Conservation (phyloP, 2,113 vertebrate species). For the Pachycephala philippinensis region DNA sequence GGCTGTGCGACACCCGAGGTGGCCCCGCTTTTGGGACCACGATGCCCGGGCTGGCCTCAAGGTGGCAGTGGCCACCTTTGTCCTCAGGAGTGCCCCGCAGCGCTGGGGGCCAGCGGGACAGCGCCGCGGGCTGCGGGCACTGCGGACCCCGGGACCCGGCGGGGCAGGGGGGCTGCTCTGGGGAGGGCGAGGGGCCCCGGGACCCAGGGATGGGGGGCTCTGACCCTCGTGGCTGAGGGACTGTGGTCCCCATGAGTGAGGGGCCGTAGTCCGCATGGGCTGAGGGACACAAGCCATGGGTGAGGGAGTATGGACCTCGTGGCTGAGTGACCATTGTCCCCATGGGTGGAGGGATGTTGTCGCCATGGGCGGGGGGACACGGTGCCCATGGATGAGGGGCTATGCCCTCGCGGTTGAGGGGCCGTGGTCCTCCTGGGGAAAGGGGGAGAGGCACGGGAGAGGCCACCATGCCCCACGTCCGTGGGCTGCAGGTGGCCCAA, state of each 20-base stretch:
- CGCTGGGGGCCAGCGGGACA: neutral
- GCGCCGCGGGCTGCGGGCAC: neutral
- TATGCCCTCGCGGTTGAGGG: rapidly evolving
- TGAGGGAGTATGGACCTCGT: neutral
- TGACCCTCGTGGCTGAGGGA: rapidly evolving
- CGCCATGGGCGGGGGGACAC: rapidly evolving
- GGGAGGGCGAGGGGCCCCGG: neutral
- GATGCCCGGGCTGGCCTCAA: slow-evolving; percentile 34
- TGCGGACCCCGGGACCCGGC: rapidly evolving
- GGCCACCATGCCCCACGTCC: rapidly evolving
- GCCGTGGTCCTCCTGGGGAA: neutral
- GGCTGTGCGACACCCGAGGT: neutral
- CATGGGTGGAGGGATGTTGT: rapidly evolving
- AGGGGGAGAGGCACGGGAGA: neutral
- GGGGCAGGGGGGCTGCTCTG: neutral
- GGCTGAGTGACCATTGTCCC: neutral
- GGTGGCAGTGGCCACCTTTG: slow-evolving; percentile 50
- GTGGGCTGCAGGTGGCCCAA: neutral
- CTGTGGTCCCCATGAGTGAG: rapidly evolving
- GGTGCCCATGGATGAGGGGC: no score
- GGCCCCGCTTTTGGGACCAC: neutral
- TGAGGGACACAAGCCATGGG: neutral
- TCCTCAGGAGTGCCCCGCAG: neutral
- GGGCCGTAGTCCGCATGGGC: neutral
- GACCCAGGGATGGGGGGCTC: neutral